Base-by-base conservation (phyloP, 37 sponge, comb jelly and placozoan species). In the Halichondria panicea region DNA sequence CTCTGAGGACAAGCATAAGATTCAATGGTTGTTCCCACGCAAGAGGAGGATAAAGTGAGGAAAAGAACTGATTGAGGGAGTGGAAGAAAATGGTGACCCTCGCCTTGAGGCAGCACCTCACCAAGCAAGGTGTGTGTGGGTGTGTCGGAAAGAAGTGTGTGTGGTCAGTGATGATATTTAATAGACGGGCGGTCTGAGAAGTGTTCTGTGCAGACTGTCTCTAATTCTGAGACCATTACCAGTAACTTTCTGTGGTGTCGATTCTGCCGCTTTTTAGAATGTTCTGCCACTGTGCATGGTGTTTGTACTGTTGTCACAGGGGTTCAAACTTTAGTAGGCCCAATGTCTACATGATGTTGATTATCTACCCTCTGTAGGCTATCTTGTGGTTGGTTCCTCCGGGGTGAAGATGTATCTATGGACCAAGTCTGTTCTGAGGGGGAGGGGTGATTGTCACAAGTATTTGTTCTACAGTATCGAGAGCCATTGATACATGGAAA, bases 401-500 rank as follows among this genome's bases (percentile, higher is more conserved):
- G 97, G 97, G 1, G 97, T 96, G 24, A 96, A 96, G 64, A 66
- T 96, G 72, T 96, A 94, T 70, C 88, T 94, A 32, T 96, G 97
- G 97, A 96, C 97, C 48, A 96, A 96, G 88, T 90, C 91, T 72
- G 93, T 96, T 94, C 54, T 96, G 73, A 75, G 97, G 31, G 97
- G 97, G 43, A 78, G 97, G 19, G 97, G 97, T 15, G 97, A 94
- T 0, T 96, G 97, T 62, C 93, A 96, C 79, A 96, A 96, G 77
- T 94, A 96, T 75, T 91, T 94, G 32, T 93, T 96, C 66, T 96
- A 96, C 46, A 94, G 97, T 4, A 96, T 96, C 53, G 92, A 96
- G 87, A 96, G 97, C 44, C 97, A 96, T 44, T 85, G 95, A 32
- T 96, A 94, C 77, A 96, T 96, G 97, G 97, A 96, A 77, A 69